Evolutionary conservation across 2,797 vertebrate species (phyloP), one percentile per base, ranked within the genome.

Genomic region (Choloepus didactylus): DNA sequence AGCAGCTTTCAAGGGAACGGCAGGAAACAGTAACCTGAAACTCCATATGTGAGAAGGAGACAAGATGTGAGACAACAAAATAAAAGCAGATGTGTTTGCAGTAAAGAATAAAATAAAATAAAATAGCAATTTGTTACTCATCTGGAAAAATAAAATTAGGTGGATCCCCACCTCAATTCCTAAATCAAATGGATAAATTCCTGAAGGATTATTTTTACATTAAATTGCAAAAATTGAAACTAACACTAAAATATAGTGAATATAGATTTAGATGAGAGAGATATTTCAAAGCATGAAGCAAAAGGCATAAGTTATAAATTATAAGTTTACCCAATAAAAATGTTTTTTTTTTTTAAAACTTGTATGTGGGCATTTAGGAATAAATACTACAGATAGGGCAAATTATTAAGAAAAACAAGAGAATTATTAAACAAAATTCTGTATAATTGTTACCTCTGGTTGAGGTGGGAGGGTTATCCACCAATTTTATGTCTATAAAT

Each of bases 131-230:
- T 49, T 6, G 46, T 10, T 49, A 49, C 1, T 10, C 46, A 49
- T 49, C 46, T 49, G 46, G 46, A 49, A 49, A 49, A 49, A 49
- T 49, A 49, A 49, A 49, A 49, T 49, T 49, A 49, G 46, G 6
- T 49, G 46, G 46, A 49, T 49, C 46, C 46, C 38, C 44, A 49
- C 14, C 72, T 84, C 56, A 79, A 66, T 73, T 88, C 21, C 56
- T 59, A 79, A 95, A 44, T 88, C 38, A 91, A 94, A 79, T 84
- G 19, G 64, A 46, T 77, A 83, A 95, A 93, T 70, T 93, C 46
- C 56, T 86, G 60, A n/a, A 67, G n/a, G 38, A 73, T 66, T 73
- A 66, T 59, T 72, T 91, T 44, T 59, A 41, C 9, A 73, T 29
- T 79, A 59, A 73, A 29, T 79, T 31, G 79, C 59, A 88, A 72